phyloP scores from a whole-genome alignment of 2,113 vertebrate genomes.

The Lepus timidus region DNA sequence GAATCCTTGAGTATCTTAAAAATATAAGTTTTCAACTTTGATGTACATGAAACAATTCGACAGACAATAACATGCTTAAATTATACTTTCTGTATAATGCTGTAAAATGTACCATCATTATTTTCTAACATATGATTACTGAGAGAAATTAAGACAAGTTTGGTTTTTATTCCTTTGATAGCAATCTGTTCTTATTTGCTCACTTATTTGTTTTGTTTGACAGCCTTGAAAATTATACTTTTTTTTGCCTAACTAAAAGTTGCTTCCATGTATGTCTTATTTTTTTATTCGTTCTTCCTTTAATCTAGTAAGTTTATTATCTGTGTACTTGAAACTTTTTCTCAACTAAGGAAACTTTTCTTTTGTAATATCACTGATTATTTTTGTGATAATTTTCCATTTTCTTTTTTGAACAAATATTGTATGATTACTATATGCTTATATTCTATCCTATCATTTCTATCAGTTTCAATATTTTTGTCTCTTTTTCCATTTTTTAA shows the following conservation, averaged over 20 bases:
- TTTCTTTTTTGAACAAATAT: slow-evolving; percentile 16
- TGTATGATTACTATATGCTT: neutral
- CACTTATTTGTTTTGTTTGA: neutral
- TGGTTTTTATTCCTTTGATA: neutral
- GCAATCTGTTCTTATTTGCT: neutral
- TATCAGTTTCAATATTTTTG: neutral
- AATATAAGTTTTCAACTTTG: slow-evolving; percentile 1
- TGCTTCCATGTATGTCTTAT: slow-evolving; percentile 4
- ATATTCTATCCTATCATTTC: neutral
- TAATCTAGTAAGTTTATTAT: neutral
- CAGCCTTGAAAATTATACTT: neutral
- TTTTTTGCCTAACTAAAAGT: slow-evolving; percentile 22
- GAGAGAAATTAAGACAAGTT: neutral
- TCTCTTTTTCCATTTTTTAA: neutral
- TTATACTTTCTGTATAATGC: neutral
- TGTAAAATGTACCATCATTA: neutral
- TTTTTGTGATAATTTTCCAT: neutral
- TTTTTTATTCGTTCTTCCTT: slow-evolving; percentile 4
- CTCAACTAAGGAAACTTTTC: slow-evolving; percentile 21
- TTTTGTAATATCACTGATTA: neutral
- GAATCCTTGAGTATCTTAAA: neutral
- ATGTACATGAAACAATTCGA: neutral
- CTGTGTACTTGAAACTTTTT: slow-evolving; percentile 15
- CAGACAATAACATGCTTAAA: neutral
- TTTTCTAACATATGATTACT: neutral